Evolutionary conservation across 2,797 vertebrate species (phyloP).

Genomic region (Babyrousa celebensis): DNA sequence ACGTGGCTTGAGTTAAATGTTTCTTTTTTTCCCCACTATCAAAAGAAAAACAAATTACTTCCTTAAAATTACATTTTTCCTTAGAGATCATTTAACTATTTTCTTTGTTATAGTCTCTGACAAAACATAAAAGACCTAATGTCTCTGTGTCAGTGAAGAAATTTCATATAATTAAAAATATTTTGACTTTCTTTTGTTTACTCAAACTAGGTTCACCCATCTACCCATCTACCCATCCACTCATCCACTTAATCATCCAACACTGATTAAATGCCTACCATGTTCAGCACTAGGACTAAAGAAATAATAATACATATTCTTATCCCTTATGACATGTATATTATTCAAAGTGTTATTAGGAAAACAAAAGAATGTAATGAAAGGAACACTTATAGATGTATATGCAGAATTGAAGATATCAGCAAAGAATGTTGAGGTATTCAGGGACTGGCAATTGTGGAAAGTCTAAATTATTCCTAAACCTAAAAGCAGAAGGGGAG

Average conservation of each 20-base stretch:
- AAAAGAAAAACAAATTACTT: slow-evolving; percentile 41
- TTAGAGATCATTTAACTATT: slow-evolving; percentile 38
- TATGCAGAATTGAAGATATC: neutral
- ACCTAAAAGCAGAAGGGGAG: no score
- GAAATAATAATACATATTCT: neutral
- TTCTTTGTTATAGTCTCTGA: slow-evolving; percentile 11
- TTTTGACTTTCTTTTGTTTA: slow-evolving; percentile 59
- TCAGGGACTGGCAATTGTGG: neutral
- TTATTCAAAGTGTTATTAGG: neutral
- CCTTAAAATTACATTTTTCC: slow-evolving; percentile 56
- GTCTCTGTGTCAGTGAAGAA: slow-evolving; percentile 29
- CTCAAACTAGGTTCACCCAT: slow-evolving; percentile 41
- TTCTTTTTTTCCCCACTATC: neutral
- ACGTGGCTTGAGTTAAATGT: neutral
- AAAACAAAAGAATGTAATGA: slow-evolving; percentile 42
- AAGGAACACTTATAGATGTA: neutral
- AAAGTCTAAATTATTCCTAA: neutral
- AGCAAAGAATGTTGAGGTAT: neutral
- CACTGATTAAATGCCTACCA: neutral
- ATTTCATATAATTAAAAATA: slow-evolving; percentile 55
- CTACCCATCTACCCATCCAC: neutral
- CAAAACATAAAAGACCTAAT: slow-evolving; percentile 52
- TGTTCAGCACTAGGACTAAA: neutral
- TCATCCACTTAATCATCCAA: neutral
- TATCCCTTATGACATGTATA: neutral